Percentiles rank a stretch among this genome's conserved stretches.
These are phyloP conservation scores for Babyrousa celebensis DNA, from an alignment of 2,797 vertebrate species.

Conservation along the genomic window DNA sequence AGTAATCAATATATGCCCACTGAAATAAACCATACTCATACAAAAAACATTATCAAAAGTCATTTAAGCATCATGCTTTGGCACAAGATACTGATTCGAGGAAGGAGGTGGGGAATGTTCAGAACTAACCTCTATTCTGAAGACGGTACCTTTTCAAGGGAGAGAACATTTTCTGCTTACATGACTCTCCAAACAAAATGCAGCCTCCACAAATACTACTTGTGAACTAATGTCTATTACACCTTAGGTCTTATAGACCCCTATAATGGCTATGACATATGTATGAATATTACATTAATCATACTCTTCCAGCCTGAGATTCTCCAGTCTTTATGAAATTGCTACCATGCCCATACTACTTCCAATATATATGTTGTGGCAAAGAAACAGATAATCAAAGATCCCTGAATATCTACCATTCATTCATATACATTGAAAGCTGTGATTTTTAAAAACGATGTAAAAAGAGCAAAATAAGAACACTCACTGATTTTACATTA, in stretches of 20 bases:
- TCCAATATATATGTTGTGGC: not conserved
- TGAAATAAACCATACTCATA: constrained; percentile 32
- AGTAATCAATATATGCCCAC: not conserved
- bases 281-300: not conserved
- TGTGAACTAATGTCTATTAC: not conserved
- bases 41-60: constrained; percentile 24
- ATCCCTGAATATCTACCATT: not conserved
- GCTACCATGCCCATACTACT: not conserved
- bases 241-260: not conserved
- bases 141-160: not conserved
- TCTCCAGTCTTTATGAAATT: not conserved
- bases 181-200: not conserved
- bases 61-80: not conserved
- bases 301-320: not conserved
- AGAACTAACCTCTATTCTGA: not conserved
- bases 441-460: not conserved
- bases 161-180: constrained; percentile 35
- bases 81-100: not conserved
- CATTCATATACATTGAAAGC: constrained; percentile 27
- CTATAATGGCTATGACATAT: not conserved
- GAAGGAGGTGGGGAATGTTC: not conserved
- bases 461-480: constrained; percentile 28
- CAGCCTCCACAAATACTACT: not conserved
- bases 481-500: constrained; percentile 98
- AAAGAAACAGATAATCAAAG: constrained; percentile 35